phyloP scores from a whole-genome alignment of 2,888 invertebrate species.

The Scaptomyza cyrtandrae region DNA sequence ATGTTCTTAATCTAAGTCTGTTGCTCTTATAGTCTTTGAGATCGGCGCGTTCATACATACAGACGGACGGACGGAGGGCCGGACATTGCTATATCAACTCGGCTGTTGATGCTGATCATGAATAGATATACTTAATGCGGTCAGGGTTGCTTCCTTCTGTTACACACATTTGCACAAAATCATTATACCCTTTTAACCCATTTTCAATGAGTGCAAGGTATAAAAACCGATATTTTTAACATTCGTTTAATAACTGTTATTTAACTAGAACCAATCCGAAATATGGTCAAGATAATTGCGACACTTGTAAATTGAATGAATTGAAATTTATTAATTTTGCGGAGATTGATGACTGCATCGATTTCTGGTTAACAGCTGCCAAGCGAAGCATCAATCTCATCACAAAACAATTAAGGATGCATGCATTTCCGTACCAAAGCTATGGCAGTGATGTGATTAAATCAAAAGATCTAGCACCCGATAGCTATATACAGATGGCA shows the following conservation, averaged over 20 bases:
- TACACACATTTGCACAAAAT: too few relatives aligned
- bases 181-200: too few relatives aligned
- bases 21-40: too few relatives aligned
- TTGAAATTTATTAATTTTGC: conserved; percentile 78
- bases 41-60: too few relatives aligned
- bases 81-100: too few relatives aligned
- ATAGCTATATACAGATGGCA: conserved; percentile 97
- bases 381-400: conserved; percentile 88
- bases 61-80: too few relatives aligned
- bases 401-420: conserved; percentile 90
- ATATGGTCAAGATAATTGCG: conserved; percentile 25
- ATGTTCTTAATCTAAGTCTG: too few relatives aligned
- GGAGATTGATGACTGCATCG: conserved; percentile 86
- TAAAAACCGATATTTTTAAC: too few relatives aligned
- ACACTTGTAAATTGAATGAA: conserved; percentile 46
- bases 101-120: too few relatives aligned
- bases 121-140: too few relatives aligned
- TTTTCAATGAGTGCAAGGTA: too few relatives aligned
- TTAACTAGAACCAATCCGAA: conserved; percentile 22
- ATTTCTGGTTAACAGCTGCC: conserved; percentile 87
- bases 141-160: too few relatives aligned
- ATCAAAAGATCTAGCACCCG: conserved; percentile 93
- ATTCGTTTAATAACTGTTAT: conserved; percentile 6
- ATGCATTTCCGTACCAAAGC: conserved; percentile 90
- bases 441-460: conserved; percentile 96